A percentile compares a stretch with the other conserved stretches of the same genome.
phyloP scores from a whole-genome alignment of 2,797 vertebrate genomes.

The Buphagus erythrorhynchus region DNA sequence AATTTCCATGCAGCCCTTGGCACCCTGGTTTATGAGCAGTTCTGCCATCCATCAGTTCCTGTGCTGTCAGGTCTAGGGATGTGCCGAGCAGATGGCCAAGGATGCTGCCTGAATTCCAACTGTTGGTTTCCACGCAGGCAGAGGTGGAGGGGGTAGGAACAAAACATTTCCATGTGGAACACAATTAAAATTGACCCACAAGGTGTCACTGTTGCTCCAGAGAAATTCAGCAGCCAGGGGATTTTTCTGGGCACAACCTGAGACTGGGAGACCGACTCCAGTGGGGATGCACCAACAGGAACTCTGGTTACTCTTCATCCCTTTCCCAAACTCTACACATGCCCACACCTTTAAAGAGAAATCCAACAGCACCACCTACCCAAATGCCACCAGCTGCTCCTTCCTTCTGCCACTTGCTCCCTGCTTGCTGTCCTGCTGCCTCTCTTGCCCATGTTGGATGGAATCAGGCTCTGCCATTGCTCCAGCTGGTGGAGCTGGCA shows the following conservation, averaged over 20 bases:
- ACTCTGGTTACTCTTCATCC: not conserved
- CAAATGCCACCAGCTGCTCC: not conserved
- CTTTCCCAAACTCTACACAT: not conserved
- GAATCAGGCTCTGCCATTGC: not conserved
- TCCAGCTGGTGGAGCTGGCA: not conserved
- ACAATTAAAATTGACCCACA: constrained; percentile 34
- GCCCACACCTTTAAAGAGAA: not conserved
- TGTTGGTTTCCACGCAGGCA: not conserved
- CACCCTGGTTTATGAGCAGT: not conserved
- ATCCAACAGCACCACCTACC: not conserved
- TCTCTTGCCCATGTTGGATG: not conserved
- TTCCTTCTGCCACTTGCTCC: not conserved
- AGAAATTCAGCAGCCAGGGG: not conserved
- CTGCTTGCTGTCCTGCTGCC: not conserved
- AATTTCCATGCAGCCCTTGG: constrained; percentile 1
- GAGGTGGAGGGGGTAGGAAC: not conserved
- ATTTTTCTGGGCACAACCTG: not conserved
- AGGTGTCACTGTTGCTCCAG: constrained; percentile 67
- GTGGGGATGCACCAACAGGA: not conserved
- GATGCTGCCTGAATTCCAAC: not conserved
- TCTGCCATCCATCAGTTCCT: constrained; percentile 18
- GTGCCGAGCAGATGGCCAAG: constrained; percentile 30
- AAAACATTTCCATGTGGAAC: not conserved
- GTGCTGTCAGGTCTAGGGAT: not conserved
- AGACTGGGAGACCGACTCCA: not conserved